Percentiles rank a stretch among this genome's conserved stretches.
Conservation (phyloP, 1,140 invertebrate species). For the Acromyrmex heyeri region DNA sequence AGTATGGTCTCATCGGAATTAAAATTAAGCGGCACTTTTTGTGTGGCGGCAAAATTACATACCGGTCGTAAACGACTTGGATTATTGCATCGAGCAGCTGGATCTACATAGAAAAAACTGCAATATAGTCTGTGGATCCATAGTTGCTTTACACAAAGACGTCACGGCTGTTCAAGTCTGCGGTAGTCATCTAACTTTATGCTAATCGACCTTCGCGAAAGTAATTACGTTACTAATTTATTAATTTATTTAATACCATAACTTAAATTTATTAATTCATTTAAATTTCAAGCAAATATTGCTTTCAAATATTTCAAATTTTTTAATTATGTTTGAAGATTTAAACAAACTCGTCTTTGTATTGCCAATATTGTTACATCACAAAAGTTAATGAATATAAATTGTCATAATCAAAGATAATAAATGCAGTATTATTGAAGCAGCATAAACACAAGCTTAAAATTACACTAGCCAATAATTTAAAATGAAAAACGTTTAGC, state of each 20-base stretch:
- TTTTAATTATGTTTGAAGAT: neutral
- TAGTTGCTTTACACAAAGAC: neutral
- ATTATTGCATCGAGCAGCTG: constrained; percentile 18
- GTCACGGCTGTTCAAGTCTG: neutral
- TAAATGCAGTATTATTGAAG: neutral
- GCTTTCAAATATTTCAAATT: neutral
- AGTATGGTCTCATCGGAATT: constrained; percentile 33
- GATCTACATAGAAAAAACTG: constrained; percentile 31
- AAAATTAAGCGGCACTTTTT: constrained; percentile 20
- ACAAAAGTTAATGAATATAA: neutral
- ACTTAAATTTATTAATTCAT: neutral
- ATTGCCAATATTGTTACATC: neutral
- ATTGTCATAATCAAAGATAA: neutral
- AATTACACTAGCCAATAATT: constrained; percentile 13
- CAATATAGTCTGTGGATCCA: neutral
- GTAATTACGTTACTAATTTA: too few species aligned
- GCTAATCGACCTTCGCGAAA: neutral
- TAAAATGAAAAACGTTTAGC: constrained; percentile 2
- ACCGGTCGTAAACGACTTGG: constrained; percentile 25
- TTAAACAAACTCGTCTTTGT: too few species aligned
- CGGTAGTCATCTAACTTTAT: neutral
- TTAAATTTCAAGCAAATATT: too few species aligned
- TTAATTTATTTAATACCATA: neutral
- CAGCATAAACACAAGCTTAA: neutral
- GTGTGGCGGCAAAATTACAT: neutral